Conservation (phyloP, 2,888 invertebrate genomes). For the Lasioglossum morio region DNA sequence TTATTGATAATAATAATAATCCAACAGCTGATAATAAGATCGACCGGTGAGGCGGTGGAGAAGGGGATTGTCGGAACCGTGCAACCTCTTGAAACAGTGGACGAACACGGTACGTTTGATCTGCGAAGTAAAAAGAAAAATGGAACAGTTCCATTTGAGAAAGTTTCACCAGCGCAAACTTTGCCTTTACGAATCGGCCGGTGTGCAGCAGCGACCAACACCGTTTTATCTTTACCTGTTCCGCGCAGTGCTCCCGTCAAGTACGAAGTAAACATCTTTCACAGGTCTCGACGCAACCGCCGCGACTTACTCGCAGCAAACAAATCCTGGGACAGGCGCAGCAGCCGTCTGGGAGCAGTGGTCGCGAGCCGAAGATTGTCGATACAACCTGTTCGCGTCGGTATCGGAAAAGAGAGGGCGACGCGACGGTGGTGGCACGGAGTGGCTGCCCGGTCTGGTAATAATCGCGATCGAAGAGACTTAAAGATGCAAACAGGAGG, state of each 20-base stretch:
- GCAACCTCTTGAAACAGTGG: neutral
- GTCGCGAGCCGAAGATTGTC: constrained; percentile 5
- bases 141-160: neutral
- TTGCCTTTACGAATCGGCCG: neutral
- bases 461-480: constrained; percentile 22
- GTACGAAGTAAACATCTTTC: constrained; percentile 28
- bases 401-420: constrained; percentile 3
- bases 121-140: neutral
- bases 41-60: fast-evolving
- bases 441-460: neutral
- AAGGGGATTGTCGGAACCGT: neutral
- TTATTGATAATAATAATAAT: too few relatives aligned
- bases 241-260: neutral
- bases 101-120: neutral
- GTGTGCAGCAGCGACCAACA: neutral
- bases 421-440: neutral
- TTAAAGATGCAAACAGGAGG: constrained; percentile 50
- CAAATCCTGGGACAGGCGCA: too few relatives aligned
- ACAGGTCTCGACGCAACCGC: neutral
- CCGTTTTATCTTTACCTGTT: neutral
- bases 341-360: neutral
- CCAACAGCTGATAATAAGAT: too few relatives aligned
- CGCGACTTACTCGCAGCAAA: constrained; percentile 27
- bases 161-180: neutral
- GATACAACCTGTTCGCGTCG: constrained; percentile 24